phyloP scores from a whole-genome alignment of 2,888 invertebrate genomes.

The Trissonchulus latispiculum region DNA sequence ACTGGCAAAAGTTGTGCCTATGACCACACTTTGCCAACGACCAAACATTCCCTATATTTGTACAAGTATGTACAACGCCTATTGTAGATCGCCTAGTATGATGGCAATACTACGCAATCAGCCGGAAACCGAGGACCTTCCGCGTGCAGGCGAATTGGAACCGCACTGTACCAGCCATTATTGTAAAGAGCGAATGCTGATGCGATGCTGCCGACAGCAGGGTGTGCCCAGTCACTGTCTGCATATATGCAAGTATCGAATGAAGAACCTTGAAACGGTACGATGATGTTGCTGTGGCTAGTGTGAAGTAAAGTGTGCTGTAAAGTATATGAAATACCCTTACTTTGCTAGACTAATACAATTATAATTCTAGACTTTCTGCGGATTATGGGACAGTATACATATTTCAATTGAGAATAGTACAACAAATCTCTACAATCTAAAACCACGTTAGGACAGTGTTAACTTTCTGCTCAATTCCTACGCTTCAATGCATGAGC shows the following conservation, averaged over 20 bases:
- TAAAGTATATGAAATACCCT: too few relatives aligned
- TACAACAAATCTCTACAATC: too few relatives aligned
- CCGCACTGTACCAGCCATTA: neutral
- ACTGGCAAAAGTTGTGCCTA: neutral
- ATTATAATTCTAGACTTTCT: too few relatives aligned
- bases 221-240: neutral
- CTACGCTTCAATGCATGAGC: too few relatives aligned
- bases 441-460: too few relatives aligned
- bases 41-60: neutral
- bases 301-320: too few relatives aligned
- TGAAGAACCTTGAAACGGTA: neutral
- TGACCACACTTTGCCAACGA: neutral
- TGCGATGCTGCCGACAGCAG: constrained; percentile 4
- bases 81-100: too few relatives aligned
- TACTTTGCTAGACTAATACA: too few relatives aligned
- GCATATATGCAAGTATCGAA: constrained; percentile 6
- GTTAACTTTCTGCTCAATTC: too few relatives aligned
- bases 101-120: neutral
- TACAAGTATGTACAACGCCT: neutral
- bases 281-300: too few relatives aligned
- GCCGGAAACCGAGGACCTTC: neutral
- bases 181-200: neutral
- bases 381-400: too few relatives aligned
- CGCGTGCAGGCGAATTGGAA: neutral
- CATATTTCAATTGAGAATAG: too few relatives aligned